Conservation (phyloP, 2,797 vertebrate species). For the Rhincodon typus region DNA sequence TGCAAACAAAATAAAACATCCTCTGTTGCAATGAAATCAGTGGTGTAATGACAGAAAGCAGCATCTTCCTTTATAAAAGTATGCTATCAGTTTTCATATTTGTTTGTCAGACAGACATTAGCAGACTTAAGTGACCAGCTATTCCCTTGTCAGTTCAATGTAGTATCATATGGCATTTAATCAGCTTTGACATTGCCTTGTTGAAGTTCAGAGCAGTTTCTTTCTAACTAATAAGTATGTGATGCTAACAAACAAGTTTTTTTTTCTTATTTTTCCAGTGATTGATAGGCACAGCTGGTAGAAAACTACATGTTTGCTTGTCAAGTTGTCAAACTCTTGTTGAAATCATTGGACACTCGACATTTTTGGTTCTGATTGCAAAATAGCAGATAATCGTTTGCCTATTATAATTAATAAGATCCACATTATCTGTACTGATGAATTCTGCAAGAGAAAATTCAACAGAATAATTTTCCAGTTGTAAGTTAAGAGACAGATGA, state of each 20-base stretch:
- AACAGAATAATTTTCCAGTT: background rate
- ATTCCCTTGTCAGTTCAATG: conserved; percentile 48
- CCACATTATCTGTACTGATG: background rate
- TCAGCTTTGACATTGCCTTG: conserved; percentile 44
- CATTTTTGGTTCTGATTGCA: background rate
- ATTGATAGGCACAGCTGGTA: background rate
- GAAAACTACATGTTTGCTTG: background rate
- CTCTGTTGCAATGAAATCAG: conserved; percentile 33
- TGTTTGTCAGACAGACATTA: conserved; percentile 49
- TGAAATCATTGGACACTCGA: background rate
- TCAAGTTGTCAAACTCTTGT: background rate
- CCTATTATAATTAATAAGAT: conserved; percentile 6
- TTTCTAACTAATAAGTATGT: background rate
- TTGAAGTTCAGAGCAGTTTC: conserved; percentile 48
- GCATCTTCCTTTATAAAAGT: conserved; percentile 52
- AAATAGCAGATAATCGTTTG: background rate
- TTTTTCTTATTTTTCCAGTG: background rate
- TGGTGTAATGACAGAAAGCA: conserved; percentile 39
- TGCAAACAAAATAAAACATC: background rate
- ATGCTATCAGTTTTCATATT: conserved; percentile 48
- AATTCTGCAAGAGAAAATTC: background rate
- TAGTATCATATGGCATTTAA: conserved; percentile 46
- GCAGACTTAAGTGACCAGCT: conserved; percentile 49
- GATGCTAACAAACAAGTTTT: too few species aligned
- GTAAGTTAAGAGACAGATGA: background rate